Conservation (phyloP, 2,888 invertebrate genomes). For the Rhorus exstirpatorius region DNA sequence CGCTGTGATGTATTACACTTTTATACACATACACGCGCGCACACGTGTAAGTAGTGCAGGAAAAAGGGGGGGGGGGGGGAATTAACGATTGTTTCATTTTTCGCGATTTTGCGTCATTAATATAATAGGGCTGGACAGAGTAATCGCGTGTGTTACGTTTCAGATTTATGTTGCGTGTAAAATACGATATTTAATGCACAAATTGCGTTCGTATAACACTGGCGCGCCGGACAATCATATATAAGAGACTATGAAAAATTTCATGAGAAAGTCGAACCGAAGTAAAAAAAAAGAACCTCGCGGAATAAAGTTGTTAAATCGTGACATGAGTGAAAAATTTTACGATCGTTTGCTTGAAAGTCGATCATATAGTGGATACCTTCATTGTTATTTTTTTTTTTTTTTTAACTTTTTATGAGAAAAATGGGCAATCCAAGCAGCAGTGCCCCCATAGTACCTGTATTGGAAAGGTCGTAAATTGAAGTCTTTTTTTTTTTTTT, state of each 20-base stretch:
- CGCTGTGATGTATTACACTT: not conserved
- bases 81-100: conserved; percentile 17
- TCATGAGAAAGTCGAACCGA: not conserved
- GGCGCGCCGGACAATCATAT: not conserved
- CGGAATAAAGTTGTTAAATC: too few relatives aligned
- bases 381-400: too few relatives aligned
- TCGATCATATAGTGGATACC: too few relatives aligned
- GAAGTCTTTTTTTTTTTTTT: too few relatives aligned
- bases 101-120: conserved; percentile 36
- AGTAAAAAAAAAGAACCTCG: not conserved
- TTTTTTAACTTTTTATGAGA: too few relatives aligned
- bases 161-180: conserved; percentile 37
- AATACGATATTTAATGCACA: conserved; percentile 36
- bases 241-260: conserved; percentile 1
- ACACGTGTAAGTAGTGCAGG: conserved; percentile 15
- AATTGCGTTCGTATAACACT: conserved; percentile 20
- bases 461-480: too few relatives aligned
- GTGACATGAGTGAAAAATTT: too few relatives aligned
- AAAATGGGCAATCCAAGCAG: too few relatives aligned
- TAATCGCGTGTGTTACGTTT: conserved; percentile 47
- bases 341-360: too few relatives aligned
- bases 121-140: conserved; percentile 51
- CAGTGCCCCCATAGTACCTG: too few relatives aligned
- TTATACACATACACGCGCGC: not conserved
- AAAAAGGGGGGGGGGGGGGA: not conserved